Percentiles rank a stretch among this genome's conserved stretches.
phyloP scores from a whole-genome alignment of 2,888 invertebrate genomes.

The Diploptera punctata region DNA sequence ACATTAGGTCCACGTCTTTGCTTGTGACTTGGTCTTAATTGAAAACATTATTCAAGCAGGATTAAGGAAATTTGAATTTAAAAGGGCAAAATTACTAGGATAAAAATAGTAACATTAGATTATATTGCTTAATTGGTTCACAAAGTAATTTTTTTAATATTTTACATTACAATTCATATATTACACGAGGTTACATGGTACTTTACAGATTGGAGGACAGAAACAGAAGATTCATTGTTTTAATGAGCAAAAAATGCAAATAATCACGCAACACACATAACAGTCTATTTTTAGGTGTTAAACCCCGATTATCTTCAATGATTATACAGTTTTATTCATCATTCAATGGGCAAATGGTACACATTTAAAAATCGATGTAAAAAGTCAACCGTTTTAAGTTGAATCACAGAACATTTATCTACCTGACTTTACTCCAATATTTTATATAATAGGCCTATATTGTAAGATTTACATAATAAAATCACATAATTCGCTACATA shows the following conservation, averaged over 20 bases:
- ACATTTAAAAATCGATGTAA: conserved; percentile 40
- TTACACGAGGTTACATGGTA: conserved; percentile 19
- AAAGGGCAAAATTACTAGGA: no score
- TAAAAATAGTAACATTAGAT: conserved; percentile 1
- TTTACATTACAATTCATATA: conserved; percentile 25
- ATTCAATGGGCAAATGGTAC: conserved; percentile 15
- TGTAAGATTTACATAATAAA: conserved; percentile 23
- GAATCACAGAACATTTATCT: conserved; percentile 35
- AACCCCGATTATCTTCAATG: not conserved
- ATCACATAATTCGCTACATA: conserved; percentile 21
- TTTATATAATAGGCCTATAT: conserved; percentile 31
- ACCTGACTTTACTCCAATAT: conserved; percentile 8
- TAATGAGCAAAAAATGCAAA: conserved; percentile 29
- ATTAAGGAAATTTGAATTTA: no score
- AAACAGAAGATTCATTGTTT: conserved; percentile 28
- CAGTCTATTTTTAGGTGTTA: no score
- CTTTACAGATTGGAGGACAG: conserved; percentile 6
- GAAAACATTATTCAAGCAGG: no score
- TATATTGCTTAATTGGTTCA: not conserved
- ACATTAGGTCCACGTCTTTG: no score
- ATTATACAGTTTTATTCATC: not conserved
- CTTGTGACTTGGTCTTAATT: no score
- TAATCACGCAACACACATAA: not conserved
- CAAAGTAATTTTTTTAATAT: not conserved
- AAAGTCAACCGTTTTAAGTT: conserved; percentile 33